phyloP scores from a whole-genome alignment of 2,888 invertebrate genomes.

The Meteorus cinctellus region DNA sequence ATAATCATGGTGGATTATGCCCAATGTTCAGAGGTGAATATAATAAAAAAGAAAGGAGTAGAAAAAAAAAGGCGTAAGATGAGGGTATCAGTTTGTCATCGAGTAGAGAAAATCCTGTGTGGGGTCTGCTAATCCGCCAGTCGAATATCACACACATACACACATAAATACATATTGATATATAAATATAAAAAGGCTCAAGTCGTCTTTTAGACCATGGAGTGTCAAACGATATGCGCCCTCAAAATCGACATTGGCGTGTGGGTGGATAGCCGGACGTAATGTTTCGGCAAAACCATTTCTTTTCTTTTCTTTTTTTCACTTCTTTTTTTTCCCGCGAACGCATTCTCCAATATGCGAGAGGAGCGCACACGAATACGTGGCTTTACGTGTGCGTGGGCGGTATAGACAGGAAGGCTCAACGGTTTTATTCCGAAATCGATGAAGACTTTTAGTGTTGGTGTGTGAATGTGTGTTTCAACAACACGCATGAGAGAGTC shows the following conservation, averaged over 20 bases:
- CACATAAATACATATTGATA: not conserved
- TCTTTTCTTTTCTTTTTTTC: not conserved
- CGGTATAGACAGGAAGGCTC: not conserved
- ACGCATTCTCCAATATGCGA: not conserved
- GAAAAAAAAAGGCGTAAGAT: constrained; percentile 18
- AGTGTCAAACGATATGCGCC: constrained; percentile 13
- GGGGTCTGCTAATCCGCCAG: constrained; percentile 18
- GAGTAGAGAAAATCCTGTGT: constrained; percentile 21
- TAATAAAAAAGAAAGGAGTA: not conserved
- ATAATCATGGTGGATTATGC: constrained; percentile 24
- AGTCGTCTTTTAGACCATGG: not conserved
- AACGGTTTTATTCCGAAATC: constrained; percentile 9
- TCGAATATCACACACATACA: not conserved
- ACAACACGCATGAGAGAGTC: not conserved
- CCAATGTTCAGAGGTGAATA: not conserved
- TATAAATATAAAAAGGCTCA: not conserved
- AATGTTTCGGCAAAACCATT: not conserved
- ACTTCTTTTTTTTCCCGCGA: not conserved
- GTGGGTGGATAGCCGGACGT: not conserved
- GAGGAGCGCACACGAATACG: not conserved
- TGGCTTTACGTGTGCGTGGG: not conserved
- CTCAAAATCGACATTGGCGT: constrained; percentile 3
- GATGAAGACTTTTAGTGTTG: not conserved
- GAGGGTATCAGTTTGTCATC: constrained; percentile 31
- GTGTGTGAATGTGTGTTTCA: not conserved